phyloP scores from a whole-genome alignment of 2,113 vertebrate genomes.

The Alaudala cheleensis region DNA sequence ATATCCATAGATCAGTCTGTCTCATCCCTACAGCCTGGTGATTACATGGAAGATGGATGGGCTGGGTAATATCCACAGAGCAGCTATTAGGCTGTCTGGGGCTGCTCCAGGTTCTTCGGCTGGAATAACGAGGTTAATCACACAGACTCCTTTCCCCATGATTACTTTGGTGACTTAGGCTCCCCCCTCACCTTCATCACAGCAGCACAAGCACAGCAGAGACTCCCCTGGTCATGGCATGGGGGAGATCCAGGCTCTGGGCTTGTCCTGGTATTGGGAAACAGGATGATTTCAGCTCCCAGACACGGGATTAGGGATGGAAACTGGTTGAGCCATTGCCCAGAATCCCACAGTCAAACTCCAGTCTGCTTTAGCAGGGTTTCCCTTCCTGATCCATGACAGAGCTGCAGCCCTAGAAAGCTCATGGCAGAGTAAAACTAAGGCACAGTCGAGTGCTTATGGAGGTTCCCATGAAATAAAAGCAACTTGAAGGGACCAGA shows the following conservation, averaged over 20 bases:
- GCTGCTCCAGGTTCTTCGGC: not conserved
- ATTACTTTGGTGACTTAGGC: not conserved
- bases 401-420: not conserved
- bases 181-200: not conserved
- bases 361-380: not conserved
- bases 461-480: not conserved
- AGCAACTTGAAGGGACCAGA: not conserved
- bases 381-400: not conserved
- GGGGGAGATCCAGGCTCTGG: not conserved
- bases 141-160: not conserved
- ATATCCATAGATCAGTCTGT: not conserved
- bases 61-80: not conserved
- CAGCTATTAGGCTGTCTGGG: constrained; percentile 4
- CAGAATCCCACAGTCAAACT: not conserved
- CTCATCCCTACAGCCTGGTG: not conserved
- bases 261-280: not conserved
- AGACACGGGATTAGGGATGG: not conserved
- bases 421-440: not conserved
- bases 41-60: constrained; percentile 32
- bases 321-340: not conserved
- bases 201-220: not conserved
- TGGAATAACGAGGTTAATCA: constrained; percentile 41
- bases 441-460: not conserved
- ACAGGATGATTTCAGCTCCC: not conserved
- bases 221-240: not conserved